phyloP scores from a whole-genome alignment of 2,888 invertebrate genomes.

The Drosophila robusta region DNA sequence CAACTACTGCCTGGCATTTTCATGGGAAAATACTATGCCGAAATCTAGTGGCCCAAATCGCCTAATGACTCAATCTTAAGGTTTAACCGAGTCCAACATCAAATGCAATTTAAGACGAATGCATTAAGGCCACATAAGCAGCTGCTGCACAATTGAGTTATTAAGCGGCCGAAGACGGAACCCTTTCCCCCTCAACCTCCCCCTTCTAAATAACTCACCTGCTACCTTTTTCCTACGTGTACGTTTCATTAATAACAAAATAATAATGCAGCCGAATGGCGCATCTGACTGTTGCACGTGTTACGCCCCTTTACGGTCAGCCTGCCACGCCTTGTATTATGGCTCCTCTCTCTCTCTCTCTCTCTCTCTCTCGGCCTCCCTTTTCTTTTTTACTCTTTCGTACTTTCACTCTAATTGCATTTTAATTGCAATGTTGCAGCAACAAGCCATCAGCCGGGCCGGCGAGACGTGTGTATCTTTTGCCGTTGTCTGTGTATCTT shows the following conservation, averaged over 20 bases:
- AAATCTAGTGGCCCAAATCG: slow-evolving; percentile 4
- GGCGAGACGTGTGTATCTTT: slow-evolving; percentile 11
- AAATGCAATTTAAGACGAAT: slow-evolving; percentile 3
- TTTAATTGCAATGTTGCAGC: slow-evolving; percentile 66
- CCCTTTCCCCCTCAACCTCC: not conserved
- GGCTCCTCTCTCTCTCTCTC: not conserved
- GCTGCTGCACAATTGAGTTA: slow-evolving; percentile 31
- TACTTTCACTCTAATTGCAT: slow-evolving; percentile 72
- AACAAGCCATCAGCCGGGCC: slow-evolving; percentile 14
- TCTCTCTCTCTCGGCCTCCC: not conserved
- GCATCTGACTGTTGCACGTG: slow-evolving; percentile 7
- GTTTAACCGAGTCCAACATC: slow-evolving; percentile 1
- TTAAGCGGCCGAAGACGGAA: slow-evolving; percentile 4
- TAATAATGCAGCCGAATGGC: slow-evolving; percentile 2
- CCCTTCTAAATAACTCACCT: not conserved
- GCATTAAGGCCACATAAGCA: slow-evolving; percentile 6
- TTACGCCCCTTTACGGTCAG: slow-evolving; percentile 3
- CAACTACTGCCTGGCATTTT: slow-evolving; percentile 22
- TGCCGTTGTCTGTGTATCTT: slow-evolving; percentile 10
- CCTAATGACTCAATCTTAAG: slow-evolving; percentile 17
- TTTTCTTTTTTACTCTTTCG: not conserved
- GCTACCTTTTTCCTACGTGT: too few species aligned
- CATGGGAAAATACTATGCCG: slow-evolving; percentile 49
- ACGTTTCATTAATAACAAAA: not conserved
- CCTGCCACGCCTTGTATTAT: slow-evolving; percentile 9